These are phyloP conservation scores for Scelioninae gen. 2 DNA, from an alignment of 2,888 invertebrate genomes.

Conservation along the genomic window DNA sequence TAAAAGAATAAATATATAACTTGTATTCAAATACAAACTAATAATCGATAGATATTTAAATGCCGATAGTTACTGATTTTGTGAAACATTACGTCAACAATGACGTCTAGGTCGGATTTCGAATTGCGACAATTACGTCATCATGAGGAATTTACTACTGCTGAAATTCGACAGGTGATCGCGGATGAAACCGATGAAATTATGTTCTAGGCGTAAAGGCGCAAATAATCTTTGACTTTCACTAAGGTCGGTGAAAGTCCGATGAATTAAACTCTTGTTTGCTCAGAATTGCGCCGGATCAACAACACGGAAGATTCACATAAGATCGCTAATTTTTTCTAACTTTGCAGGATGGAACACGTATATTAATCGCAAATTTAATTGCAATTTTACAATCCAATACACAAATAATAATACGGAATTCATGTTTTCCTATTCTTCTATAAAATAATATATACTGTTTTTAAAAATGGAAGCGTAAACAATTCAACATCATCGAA, in stretches of 20 bases:
- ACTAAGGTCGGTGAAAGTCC: constrained; percentile 59
- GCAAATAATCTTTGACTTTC: constrained; percentile 57
- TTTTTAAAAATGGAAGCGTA: too few species aligned
- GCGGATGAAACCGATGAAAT: constrained; percentile 36
- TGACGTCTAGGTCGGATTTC: constrained; percentile 2
- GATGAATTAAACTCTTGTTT: constrained; percentile 46
- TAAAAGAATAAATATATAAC: too few species aligned
- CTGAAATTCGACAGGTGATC: constrained; percentile 52
- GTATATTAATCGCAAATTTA: constrained; percentile 14
- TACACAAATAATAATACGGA: constrained; percentile 4
- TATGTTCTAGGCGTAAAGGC: constrained; percentile 38
- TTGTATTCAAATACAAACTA: too few species aligned
- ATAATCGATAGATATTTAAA: too few species aligned
- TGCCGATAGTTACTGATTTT: neutral
- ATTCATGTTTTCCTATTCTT: constrained; percentile 7
- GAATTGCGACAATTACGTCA: constrained; percentile 36
- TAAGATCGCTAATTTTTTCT: constrained; percentile 29
- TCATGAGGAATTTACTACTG: constrained; percentile 18
- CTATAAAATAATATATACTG: too few species aligned
- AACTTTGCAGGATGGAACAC: constrained; percentile 7
- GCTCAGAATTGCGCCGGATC: constrained; percentile 46
- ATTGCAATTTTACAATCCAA: constrained; percentile 17
- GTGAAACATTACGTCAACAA: constrained; percentile 22
- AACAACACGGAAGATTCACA: constrained; percentile 54
- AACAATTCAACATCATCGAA: too few species aligned